phyloP scores from a whole-genome alignment of 1,140 invertebrate genomes.

The Plectrocnemia conspersa region DNA sequence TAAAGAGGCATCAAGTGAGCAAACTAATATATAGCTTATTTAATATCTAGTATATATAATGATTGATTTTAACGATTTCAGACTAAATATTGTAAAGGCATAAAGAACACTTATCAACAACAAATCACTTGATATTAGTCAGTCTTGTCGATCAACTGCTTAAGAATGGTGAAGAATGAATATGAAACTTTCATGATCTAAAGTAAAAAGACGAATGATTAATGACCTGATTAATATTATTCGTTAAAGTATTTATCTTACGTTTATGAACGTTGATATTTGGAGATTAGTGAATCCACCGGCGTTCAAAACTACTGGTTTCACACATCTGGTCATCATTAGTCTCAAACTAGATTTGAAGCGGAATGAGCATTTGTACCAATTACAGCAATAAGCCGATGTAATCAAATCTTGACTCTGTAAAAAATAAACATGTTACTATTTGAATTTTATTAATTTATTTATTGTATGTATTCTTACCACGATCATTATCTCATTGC shows the following conservation, averaged over 20 bases:
- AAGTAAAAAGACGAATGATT: conserved; percentile 38
- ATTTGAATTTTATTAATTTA: no score
- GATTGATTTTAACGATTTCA: no score
- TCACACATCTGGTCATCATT: conserved; percentile 47
- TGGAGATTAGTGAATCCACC: conserved; percentile 50
- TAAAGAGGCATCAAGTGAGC: conserved; percentile 32
- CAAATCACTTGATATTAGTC: no score
- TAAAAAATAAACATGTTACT: no score
- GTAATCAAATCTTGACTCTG: conserved; percentile 45
- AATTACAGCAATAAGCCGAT: conserved; percentile 45
- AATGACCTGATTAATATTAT: no score
- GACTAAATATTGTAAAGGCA: no score
- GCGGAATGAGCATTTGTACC: conserved; percentile 43
- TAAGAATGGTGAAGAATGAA: conserved; percentile 46
- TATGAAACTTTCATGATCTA: conserved; percentile 50
- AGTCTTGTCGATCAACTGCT: conserved; percentile 40
- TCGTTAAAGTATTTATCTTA: conserved; percentile 34
- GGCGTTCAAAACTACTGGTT: conserved; percentile 45
- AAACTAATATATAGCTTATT: no score
- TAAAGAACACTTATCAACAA: no score
- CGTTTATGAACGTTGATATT: conserved; percentile 45
- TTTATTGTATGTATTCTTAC: no score
- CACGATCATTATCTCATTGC: conserved; percentile 49
- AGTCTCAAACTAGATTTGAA: conserved; percentile 44
- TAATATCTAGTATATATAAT: no score